phyloP scores from a whole-genome alignment of 1,140 invertebrate species.

The Drosophila murphyi region DNA sequence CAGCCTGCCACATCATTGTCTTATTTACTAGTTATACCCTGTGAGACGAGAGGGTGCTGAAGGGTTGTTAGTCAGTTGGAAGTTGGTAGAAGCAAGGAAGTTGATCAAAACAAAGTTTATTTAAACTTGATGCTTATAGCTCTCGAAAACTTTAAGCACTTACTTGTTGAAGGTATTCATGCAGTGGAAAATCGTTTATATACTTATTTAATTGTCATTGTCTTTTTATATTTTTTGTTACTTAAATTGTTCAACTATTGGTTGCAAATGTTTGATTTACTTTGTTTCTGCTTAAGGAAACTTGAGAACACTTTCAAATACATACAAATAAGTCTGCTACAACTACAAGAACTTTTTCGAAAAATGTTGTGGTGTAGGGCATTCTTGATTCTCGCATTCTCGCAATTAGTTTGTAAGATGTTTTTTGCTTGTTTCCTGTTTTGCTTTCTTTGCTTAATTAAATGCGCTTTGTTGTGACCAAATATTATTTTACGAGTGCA shows the following conservation, averaged over 20 bases:
- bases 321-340: too few relatives aligned
- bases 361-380: background rate
- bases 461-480: conserved; percentile 71
- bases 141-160: too few relatives aligned
- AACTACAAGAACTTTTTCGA: too few relatives aligned
- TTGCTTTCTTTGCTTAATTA: conserved; percentile 69
- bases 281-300: too few relatives aligned
- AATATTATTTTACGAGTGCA: conserved; percentile 71
- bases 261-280: too few relatives aligned
- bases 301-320: too few relatives aligned
- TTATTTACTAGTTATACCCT: conserved; percentile 39
- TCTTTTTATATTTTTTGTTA: too few relatives aligned
- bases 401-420: conserved; percentile 1
- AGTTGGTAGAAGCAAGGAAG: background rate
- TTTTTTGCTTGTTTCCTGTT: conserved; percentile 34
- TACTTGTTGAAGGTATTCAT: too few relatives aligned
- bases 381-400: background rate
- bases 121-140: too few relatives aligned
- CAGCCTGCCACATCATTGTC: conserved; percentile 28
- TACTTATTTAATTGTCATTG: too few relatives aligned
- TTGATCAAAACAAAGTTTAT: background rate
- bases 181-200: too few relatives aligned
- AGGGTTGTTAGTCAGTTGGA: background rate
- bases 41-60: background rate
- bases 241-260: too few relatives aligned